phyloP scores from a whole-genome alignment of 2,888 invertebrate species.

The Eupithecia abbreviata region DNA sequence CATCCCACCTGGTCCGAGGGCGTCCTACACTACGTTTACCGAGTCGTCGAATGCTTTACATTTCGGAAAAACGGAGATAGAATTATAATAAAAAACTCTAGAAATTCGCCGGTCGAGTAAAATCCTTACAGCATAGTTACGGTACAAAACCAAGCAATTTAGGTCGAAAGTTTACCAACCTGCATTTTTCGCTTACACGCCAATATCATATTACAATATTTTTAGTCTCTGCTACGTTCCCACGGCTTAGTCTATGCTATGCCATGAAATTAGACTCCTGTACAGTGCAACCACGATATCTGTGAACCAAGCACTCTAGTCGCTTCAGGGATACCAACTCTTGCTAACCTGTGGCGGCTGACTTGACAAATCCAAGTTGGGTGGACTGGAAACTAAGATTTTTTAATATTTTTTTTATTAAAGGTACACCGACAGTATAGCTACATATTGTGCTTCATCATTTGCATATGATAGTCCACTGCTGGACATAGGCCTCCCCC shows the following conservation, averaged over 20 bases:
- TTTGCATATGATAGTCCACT: too few relatives aligned
- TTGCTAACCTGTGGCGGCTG: too few relatives aligned
- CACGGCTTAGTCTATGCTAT: conserved; percentile 31
- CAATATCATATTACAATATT: conserved; percentile 22
- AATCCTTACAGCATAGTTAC: background rate
- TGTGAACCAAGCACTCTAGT: background rate
- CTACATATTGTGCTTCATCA: too few relatives aligned
- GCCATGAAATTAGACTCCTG: conserved; percentile 22
- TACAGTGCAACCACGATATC: background rate
- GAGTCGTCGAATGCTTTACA: too few relatives aligned
- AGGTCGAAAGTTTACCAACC: conserved; percentile 33
- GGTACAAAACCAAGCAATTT: conserved; percentile 1
- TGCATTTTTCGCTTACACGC: conserved; percentile 12
- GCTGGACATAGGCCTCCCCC: too few relatives aligned
- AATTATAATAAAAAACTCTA: background rate
- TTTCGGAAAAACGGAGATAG: too few relatives aligned
- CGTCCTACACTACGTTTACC: too few relatives aligned
- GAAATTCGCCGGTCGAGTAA: background rate
- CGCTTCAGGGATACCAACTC: background rate
- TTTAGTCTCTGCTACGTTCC: conserved; percentile 20
- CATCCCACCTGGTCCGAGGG: too few relatives aligned
- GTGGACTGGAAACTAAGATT: too few relatives aligned
- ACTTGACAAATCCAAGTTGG: too few relatives aligned
- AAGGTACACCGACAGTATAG: too few relatives aligned
- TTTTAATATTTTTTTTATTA: too few relatives aligned